Evolutionary conservation across 2,797 vertebrate species (phyloP), one percentile per base, ranked within the genome.

Genomic region (Thalassophryne amazonica): DNA sequence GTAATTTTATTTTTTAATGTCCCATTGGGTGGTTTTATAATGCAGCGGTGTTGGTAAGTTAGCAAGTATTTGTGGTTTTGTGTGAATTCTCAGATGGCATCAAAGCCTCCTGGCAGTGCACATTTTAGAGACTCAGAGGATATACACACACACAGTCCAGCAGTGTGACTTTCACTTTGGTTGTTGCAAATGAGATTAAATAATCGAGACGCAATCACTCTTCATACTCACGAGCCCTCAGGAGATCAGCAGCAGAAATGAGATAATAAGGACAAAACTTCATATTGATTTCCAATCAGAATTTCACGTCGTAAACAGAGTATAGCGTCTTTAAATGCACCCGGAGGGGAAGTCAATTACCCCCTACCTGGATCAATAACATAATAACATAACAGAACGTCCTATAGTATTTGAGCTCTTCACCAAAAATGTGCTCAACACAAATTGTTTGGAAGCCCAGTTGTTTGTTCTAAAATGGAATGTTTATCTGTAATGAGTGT

Each of bases 261-360:
- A 62, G 57, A 76, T 72, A 74, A 83, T 83, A 50, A 60, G 71
- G 67, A 70, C 65, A 64, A 73, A 86, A 78, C 46, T 39, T 25
- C n/a, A 28, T 38, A 78, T 71, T 57, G 76, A 78, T 82, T 76
- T 76, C 68, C 17, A 35, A 29, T 67, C 56, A 28, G 62, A 51
- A 66, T 81, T 73, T 65, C 36, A 63, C 59, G 70, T 86, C 60
- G 69, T 71, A 61, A 71, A 69, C 36, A 40, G 40, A 54, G 47
- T 6, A 5, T 43, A 47, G 55, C 20, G 21, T 37, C 21, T 54
- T 67, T 41, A 21, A 59, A 51, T 53, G 39, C 65, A 64, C 39
- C 60, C 57, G 17, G 55, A 69, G 60, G 69, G 65, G 52, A 53
- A 69, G 69, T 60, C 30, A 53, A 82, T 69, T 63, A 48, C 55